Evolutionary conservation across 2,113 vertebrate species (phyloP).

Genomic region (Salvelinus alpinus): DNA sequence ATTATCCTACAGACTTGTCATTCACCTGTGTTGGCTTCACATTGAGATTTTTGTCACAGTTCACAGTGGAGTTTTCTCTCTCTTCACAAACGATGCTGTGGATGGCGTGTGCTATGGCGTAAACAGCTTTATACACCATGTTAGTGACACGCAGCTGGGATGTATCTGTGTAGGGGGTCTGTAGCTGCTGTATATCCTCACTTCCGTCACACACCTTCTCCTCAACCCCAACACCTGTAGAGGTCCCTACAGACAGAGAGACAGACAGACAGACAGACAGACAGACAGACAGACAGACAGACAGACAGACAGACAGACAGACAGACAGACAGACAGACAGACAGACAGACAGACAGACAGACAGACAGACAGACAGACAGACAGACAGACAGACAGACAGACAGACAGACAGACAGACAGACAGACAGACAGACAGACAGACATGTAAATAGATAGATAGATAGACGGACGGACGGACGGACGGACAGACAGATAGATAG

Average conservation of each 20-base stretch:
- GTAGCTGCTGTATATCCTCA: constrained; percentile 52
- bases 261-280: neutral
- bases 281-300: neutral
- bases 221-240: neutral
- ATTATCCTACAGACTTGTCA: neutral
- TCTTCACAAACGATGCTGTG: constrained; percentile 52
- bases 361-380: neutral
- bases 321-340: too few relatives aligned
- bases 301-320: neutral
- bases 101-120: constrained; percentile 70
- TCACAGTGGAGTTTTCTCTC: constrained; percentile 12
- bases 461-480: too few relatives aligned
- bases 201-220: constrained; percentile 55
- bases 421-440: too few relatives aligned
- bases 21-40: constrained; percentile 56
- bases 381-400: too few relatives aligned
- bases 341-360: too few relatives aligned
- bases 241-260: neutral
- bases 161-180: constrained; percentile 65
- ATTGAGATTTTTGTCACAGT: constrained; percentile 44
- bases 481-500: neutral
- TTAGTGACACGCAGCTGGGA: constrained; percentile 67
- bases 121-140: constrained; percentile 73
- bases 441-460: rapidly evolving
- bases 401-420: too few relatives aligned